These are phyloP conservation scores for Cyclina sinensis DNA, from an alignment of 1,140 invertebrate species.

Conservation along the genomic window DNA sequence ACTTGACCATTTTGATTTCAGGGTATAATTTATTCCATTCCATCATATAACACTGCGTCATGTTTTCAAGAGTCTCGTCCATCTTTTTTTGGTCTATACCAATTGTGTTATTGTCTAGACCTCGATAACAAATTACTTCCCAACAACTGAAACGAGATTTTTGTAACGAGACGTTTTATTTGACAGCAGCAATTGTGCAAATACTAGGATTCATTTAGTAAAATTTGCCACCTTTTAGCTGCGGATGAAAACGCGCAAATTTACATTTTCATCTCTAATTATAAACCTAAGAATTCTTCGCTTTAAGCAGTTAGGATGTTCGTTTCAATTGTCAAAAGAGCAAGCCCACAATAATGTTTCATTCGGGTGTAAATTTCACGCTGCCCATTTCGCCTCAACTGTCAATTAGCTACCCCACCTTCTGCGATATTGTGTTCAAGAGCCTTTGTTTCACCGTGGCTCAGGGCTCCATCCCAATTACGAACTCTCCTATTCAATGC, in stretches of 20 bases:
- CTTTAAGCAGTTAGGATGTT: slow-evolving; percentile 52
- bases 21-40: too few species aligned
- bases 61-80: too few species aligned
- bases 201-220: slow-evolving; percentile 38
- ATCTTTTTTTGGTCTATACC: too few species aligned
- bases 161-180: neutral
- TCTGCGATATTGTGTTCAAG: slow-evolving; percentile 52
- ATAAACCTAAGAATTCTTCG: slow-evolving; percentile 16
- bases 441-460: slow-evolving; percentile 47
- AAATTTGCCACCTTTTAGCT: slow-evolving; percentile 51
- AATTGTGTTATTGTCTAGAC: too few species aligned
- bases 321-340: slow-evolving; percentile 66
- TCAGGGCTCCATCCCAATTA: slow-evolving; percentile 46
- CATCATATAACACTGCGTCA: too few species aligned
- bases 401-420: slow-evolving; percentile 58
- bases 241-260: slow-evolving; percentile 40
- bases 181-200: slow-evolving; percentile 29
- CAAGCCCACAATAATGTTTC: slow-evolving; percentile 54
- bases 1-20: too few species aligned
- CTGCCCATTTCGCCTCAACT: slow-evolving; percentile 54
- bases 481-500: neutral
- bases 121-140: too few species aligned
- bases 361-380: slow-evolving; percentile 65
- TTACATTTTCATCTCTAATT: slow-evolving; percentile 64
- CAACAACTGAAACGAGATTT: neutral